Base-by-base conservation (phyloP, 35 echinoderm and acorn worm species). In the Apostichopus californicus region DNA sequence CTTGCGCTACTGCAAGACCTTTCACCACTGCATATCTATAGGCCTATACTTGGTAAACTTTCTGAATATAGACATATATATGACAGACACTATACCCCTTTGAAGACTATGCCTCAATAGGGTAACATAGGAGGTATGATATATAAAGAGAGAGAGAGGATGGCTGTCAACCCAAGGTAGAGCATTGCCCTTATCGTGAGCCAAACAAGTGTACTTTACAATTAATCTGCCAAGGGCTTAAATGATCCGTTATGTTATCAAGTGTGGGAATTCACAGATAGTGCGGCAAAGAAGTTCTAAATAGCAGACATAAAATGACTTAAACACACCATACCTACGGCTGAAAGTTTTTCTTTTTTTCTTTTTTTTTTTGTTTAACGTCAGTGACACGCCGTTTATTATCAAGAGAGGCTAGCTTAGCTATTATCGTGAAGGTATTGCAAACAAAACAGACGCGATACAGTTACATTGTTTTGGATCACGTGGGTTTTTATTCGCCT, bases 211-310 rank as follows among this genome's bases (percentile, higher is more conserved):
- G 71, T 75, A 75, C 71, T 75, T 75, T 75, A 75, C 71, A 22
- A 6, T 68, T 20, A 75, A 75, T 75, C 71, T 75, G 71, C 71
- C 71, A 75, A 75, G 71, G 71, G 71, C 71, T 18, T 22, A 75
- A 75, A 22, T 75, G 71, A 75, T 75, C 71, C 71, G 71, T 75
- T 24, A 75, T 75, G 71, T 75, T 75, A 75, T 75, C 71, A 22
- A 75, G 71, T 75, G 71, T 75, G 71, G 71, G 71, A 75, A 75
- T 18, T 75, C 7, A 75, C 71, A 75, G 3, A 20, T 4, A 7
- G 71, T 75, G 71, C 71, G 0, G n/a, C 15, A 75, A 75, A 68
- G 64, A 75, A 75, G 71, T 22, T 18, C 71, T 7, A 75, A 75
- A 61, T 61, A 75, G 18, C 71, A 75, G 71, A 75, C 71, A 22